phyloP scores from a whole-genome alignment of 2,888 invertebrate genomes.

The Aleiodes testaceus region DNA sequence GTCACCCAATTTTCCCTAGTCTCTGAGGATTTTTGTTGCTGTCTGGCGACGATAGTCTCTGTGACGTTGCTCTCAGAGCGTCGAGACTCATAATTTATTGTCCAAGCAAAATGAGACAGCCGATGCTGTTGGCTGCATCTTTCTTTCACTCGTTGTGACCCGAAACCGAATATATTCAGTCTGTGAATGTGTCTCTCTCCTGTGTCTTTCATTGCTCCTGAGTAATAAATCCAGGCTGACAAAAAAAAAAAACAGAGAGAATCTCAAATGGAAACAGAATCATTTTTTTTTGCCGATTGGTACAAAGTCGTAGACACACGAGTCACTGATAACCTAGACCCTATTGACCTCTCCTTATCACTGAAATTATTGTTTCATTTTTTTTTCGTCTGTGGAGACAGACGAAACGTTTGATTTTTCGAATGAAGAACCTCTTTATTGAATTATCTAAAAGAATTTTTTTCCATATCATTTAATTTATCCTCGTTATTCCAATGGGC shows the following conservation, averaged over 20 bases:
- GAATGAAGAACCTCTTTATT: constrained; percentile 14
- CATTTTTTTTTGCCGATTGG: constrained; percentile 31
- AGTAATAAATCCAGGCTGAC: no score
- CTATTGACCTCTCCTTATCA: constrained; percentile 45
- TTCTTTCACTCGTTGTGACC: constrained; percentile 13
- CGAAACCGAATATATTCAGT: constrained; percentile 13
- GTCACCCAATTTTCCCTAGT: constrained; percentile 58
- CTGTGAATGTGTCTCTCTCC: no score
- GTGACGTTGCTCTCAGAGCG: constrained; percentile 53
- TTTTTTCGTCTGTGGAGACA: not conserved
- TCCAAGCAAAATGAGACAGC: constrained; percentile 46
- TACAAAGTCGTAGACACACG: constrained; percentile 27
- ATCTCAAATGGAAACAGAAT: constrained; percentile 10
- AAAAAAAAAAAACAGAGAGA: not conserved
- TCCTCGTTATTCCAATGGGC: not conserved
- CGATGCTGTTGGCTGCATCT: constrained; percentile 21
- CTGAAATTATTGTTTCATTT: constrained; percentile 22
- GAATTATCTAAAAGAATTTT: constrained; percentile 7
- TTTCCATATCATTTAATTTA: constrained; percentile 13
- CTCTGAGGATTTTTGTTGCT: constrained; percentile 35
- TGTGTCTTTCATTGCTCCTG: no score
- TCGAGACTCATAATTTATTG: constrained; percentile 66
- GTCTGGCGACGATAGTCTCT: constrained; percentile 68
- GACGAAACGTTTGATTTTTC: constrained; percentile 15
- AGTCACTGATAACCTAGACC: constrained; percentile 44